Evolutionary conservation across 2,888 invertebrate genomes (phyloP), one percentile per base, ranked within the genome.

Genomic region (Pristionchus exspectatus): DNA sequence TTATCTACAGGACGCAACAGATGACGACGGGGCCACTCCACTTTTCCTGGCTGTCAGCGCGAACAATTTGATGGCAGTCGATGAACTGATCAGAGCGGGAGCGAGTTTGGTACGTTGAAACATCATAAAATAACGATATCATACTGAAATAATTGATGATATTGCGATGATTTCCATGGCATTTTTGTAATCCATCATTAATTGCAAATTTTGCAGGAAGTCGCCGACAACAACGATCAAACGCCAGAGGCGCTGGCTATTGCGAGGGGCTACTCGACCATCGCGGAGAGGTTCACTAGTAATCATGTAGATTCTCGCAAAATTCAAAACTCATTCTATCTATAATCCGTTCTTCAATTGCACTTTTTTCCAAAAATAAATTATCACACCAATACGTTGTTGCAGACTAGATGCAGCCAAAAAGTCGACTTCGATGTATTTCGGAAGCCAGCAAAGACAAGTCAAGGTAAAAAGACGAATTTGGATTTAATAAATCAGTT

Each of bases 1-100:
- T 56, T 77, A n/a, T n/a, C n/a, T n/a, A 30, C 77, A 89, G 89
- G 83, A 89, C 44, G 83, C 83, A 14, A 7, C 24, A 44, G 83
- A 89, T 21, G 66, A n/a, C 16, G 63, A 81, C 0, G 89, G 54
- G 2, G 83, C 63, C 0, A 89, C 89, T 2, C 59, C 89, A 0
- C 89, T 89, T 16, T 83, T 38, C 44, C 66, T 83, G 10, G 89
- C 89, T 3, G 89, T 89, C 27, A 44, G n/a, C 21, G 12, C 63
- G 9, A 27, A 21, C 81, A 89, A 89, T 30, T 5, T 30, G 12
- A 69, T 30, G 56, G 89, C 83, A 7, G 83, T 89, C 9, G 83
- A 89, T 16, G 66, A 50, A n/a, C 56, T 89, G 10, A 18, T 89
- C 16, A 54, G 33, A 27, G 38, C 50, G 10, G 89, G 89, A 59